Evolutionary conservation across 2,113 vertebrate genomes (phyloP).

Genomic region (Sterna hirundo): DNA sequence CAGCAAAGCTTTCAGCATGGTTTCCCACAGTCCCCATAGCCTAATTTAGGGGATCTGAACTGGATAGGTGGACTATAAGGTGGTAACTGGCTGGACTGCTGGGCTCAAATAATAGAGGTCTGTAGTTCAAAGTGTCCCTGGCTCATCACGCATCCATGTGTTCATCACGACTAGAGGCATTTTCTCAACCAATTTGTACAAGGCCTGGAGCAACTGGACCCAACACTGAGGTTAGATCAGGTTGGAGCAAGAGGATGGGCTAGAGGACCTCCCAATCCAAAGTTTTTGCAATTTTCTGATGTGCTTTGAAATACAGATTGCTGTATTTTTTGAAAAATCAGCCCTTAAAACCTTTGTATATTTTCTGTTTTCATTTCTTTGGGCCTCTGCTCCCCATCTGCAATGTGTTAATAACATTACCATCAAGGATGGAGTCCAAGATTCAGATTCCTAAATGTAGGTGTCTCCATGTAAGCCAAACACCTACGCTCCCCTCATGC

Average conservation of each 20-base stretch:
- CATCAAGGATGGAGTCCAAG: not conserved
- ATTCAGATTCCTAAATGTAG: not conserved
- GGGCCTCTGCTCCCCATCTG: not conserved
- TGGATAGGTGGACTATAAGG: not conserved
- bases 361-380: not conserved
- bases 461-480: not conserved
- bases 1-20: not conserved
- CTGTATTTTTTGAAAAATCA: not conserved
- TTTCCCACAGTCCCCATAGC: not conserved
- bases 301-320: not conserved
- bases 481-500: not conserved
- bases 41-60: not conserved
- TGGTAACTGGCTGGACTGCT: not conserved
- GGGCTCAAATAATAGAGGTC: not conserved
- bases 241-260: not conserved
- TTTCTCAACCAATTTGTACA: not conserved
- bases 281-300: not conserved
- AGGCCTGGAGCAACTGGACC: not conserved
- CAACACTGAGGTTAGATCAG: not conserved
- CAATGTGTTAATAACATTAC: not conserved
- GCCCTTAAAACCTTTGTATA: not conserved
- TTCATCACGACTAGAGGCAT: not conserved
- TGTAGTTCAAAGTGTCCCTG: not conserved
- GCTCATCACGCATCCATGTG: not conserved
- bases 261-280: not conserved